Conservation (phyloP, 2,888 invertebrate genomes). For the Eustalomyia histrio region DNA sequence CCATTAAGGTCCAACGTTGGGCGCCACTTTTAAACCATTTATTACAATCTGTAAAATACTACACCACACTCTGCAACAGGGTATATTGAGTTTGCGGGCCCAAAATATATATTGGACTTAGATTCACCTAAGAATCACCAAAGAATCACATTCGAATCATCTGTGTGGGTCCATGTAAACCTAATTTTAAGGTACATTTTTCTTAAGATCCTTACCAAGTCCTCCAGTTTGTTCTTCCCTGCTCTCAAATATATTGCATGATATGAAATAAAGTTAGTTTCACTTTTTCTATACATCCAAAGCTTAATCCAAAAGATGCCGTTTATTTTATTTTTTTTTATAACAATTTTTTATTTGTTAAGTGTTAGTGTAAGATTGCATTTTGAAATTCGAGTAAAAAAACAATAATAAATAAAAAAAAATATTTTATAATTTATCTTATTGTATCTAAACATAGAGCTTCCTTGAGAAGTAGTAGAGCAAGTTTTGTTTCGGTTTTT, state of each 20-base stretch:
- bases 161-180: too few species aligned
- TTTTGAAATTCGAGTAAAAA: slow-evolving; percentile 21
- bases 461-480: slow-evolving; percentile 63
- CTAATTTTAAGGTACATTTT: too few species aligned
- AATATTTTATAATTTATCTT: slow-evolving; percentile 54
- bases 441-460: slow-evolving; percentile 53
- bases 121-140: too few species aligned
- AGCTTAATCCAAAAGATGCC: slow-evolving; percentile 25
- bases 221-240: neutral
- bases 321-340: slow-evolving; percentile 25
- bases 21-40: too few species aligned
- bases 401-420: slow-evolving; percentile 45
- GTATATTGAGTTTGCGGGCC: too few species aligned
- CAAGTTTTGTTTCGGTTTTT: slow-evolving; percentile 37
- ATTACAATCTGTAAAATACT: too few species aligned
- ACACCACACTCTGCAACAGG: too few species aligned
- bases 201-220: too few species aligned
- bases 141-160: too few species aligned
- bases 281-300: slow-evolving; percentile 36
- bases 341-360: neutral
- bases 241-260: slow-evolving; percentile 11
- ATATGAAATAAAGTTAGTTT: slow-evolving; percentile 46
- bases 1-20: too few species aligned
- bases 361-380: slow-evolving; percentile 15
- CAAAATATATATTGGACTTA: too few species aligned